These are phyloP conservation scores for Clytia hemisphaerica DNA, from an alignment of 30 jellyfish, hydroid and myxozoan species.

Conservation along the genomic window DNA sequence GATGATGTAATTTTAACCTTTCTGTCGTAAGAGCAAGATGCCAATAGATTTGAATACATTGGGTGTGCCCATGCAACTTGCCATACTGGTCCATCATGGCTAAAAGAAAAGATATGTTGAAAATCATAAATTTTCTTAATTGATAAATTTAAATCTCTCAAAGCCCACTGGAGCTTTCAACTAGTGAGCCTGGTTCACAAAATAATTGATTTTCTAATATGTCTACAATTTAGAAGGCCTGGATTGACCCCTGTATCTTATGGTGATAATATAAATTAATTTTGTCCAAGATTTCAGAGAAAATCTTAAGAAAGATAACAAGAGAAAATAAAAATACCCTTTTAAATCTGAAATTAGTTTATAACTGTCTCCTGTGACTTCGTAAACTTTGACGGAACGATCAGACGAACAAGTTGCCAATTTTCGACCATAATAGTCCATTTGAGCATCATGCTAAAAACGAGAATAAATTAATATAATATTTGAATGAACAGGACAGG, in stretches of 20 bases:
- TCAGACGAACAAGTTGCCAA: conserved; percentile 99
- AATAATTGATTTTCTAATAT: too few relatives aligned
- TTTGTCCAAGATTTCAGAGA: too few relatives aligned
- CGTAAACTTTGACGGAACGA: conserved; percentile 84
- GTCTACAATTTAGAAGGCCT: too few relatives aligned
- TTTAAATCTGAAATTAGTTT: conserved; percentile 57
- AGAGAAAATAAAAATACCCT: conserved; percentile 51
- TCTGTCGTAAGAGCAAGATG: conserved; percentile 91
- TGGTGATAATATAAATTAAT: too few relatives aligned
- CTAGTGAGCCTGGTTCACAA: too few relatives aligned
- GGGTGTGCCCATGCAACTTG: conserved; percentile 99
- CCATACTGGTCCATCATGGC: conserved; percentile 99
- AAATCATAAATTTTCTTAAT: too few relatives aligned
- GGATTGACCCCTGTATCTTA: too few relatives aligned
- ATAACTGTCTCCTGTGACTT: conserved; percentile 75
- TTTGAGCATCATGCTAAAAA: conserved; percentile 88
- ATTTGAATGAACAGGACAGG: background rate
- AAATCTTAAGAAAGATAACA: too few relatives aligned
- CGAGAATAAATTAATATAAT: background rate
- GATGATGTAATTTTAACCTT: too few relatives aligned
- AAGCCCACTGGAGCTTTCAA: too few relatives aligned
- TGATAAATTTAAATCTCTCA: too few relatives aligned
- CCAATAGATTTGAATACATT: conserved; percentile 71
- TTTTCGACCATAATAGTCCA: conserved; percentile 87
- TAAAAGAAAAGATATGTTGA: too few relatives aligned